These are phyloP conservation scores for Naso thynnoides DNA, from an alignment of 2,797 vertebrate genomes.

Conservation along the genomic window DNA sequence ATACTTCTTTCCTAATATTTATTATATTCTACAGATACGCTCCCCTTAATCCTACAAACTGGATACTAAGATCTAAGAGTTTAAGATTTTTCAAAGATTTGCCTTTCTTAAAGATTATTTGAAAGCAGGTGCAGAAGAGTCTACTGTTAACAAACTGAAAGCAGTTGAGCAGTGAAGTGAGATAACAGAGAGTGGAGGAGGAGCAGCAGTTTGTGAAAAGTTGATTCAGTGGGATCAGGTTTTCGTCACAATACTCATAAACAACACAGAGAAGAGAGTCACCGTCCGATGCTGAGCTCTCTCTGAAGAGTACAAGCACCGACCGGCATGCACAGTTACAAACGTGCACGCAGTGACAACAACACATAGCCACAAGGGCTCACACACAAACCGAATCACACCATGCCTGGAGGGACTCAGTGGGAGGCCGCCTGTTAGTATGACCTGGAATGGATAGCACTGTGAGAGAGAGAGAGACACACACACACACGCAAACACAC, in stretches of 20 bases:
- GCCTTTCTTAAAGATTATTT: too few relatives aligned
- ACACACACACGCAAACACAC: conserved; percentile 36
- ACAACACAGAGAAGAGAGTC: conserved; percentile 30
- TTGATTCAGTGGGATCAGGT: conserved; percentile 17
- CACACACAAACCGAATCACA: conserved; percentile 38
- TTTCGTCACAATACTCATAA: conserved; percentile 32
- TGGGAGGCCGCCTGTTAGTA: conserved; percentile 51
- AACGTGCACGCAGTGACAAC: conserved; percentile 18
- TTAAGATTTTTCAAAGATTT: too few relatives aligned
- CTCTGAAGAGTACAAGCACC: conserved; percentile 31
- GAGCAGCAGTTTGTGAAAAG: too few relatives aligned
- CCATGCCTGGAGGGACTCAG: conserved; percentile 60
- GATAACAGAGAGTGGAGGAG: too few relatives aligned
- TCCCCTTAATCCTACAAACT: too few relatives aligned
- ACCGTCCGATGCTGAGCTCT: conserved; percentile 35
- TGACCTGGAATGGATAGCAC: conserved; percentile 70
- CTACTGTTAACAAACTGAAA: too few relatives aligned
- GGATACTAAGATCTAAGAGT: too few relatives aligned
- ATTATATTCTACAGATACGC: too few relatives aligned
- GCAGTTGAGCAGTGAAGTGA: too few relatives aligned
- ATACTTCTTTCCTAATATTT: too few relatives aligned
- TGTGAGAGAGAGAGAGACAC: conserved; percentile 35
- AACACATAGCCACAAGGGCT: conserved; percentile 34
- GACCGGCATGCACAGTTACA: conserved; percentile 14
- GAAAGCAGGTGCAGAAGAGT: too few relatives aligned